Base-by-base conservation (phyloP, 2,797 vertebrate species). In the Neostethus bicornis region DNA sequence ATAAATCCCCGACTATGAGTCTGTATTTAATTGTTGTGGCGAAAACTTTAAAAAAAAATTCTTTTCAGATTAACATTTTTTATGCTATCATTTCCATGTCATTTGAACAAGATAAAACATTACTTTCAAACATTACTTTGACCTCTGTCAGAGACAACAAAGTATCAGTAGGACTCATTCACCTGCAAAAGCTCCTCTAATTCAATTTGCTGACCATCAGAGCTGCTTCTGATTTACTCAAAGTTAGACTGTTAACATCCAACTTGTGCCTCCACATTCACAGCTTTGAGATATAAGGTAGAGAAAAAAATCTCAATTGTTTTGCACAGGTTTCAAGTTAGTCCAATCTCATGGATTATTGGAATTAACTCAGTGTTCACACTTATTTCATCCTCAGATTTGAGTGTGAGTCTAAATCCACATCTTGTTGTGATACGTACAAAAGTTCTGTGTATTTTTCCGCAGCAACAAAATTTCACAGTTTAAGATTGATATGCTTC, bases 141-240 rank as follows among this genome's bases (percentile, higher is more conserved):
- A 54, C 14, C 46, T 74, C 21, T 43, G 26, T 0, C 31, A 23
- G 20, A 62, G 48, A 39, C 73, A 54, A 16, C 7, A 24, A 17
- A 28, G 41, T 28, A 41, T 23, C 58, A 11, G 25, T 41, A 45
- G 56, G 70, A 78, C 73, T 75, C 48, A 29, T 17, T 74, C 70
- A 56, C 64, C 61, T 77, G 68, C 55, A 61, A 80, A 87, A 84
- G 63, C 73, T 79, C 57, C 56, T 51, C 21, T 89, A 86, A 90
- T 70, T 70, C 83, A 58, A 77, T 85, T 75, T 81, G 73, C 76
- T 73, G 69, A 75, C 34, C 10, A 19, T 41, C 51, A 45, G 61
- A 80, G 80, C 75, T 71, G 66, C 66, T n/a, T n/a, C n/a, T n/a
- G n/a, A n/a, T n/a, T n/a, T n/a, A n/a, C n/a, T n/a, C n/a, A n/a